Conservation (phyloP, 2,888 invertebrate species). For the Hylaea fasciaria region DNA sequence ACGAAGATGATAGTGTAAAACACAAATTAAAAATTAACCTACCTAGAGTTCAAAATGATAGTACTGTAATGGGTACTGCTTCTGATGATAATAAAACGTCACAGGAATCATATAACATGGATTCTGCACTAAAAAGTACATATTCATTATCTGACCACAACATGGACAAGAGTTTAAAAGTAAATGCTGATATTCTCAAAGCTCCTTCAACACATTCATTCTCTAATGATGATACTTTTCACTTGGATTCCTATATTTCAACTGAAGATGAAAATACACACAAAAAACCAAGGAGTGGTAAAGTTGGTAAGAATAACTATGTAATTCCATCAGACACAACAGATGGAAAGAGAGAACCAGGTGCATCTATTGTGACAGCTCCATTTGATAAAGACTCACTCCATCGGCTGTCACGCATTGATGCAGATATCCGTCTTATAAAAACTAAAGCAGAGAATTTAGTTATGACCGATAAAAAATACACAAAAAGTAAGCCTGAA, state of each 20-base stretch:
- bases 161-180: slow-evolving; percentile 33
- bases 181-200: slow-evolving; percentile 23
- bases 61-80: slow-evolving; percentile 46
- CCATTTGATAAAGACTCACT: slow-evolving; percentile 44
- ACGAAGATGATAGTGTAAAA: slow-evolving; percentile 53
- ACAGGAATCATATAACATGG: slow-evolving; percentile 54
- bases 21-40: slow-evolving; percentile 59
- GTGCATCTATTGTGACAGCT: background rate
- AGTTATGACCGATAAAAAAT: slow-evolving; percentile 16
- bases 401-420: slow-evolving; percentile 56
- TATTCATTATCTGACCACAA: slow-evolving; percentile 46
- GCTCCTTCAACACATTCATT: slow-evolving; percentile 44
- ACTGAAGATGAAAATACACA: slow-evolving; percentile 25
- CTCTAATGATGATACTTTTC: slow-evolving; percentile 42
- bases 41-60: slow-evolving; percentile 57
- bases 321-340: background rate
- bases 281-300: slow-evolving; percentile 23
- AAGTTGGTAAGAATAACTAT: slow-evolving; percentile 20
- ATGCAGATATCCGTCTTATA: slow-evolving; percentile 53
- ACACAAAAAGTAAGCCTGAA: slow-evolving; percentile 33
- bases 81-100: slow-evolving; percentile 61
- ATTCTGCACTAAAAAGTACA: slow-evolving; percentile 46
- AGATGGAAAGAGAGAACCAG: background rate
- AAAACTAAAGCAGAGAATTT: slow-evolving; percentile 42
- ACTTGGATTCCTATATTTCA: slow-evolving; percentile 31